Conservation (phyloP, 1,140 invertebrate genomes). For the Arctopsyche grandis region DNA sequence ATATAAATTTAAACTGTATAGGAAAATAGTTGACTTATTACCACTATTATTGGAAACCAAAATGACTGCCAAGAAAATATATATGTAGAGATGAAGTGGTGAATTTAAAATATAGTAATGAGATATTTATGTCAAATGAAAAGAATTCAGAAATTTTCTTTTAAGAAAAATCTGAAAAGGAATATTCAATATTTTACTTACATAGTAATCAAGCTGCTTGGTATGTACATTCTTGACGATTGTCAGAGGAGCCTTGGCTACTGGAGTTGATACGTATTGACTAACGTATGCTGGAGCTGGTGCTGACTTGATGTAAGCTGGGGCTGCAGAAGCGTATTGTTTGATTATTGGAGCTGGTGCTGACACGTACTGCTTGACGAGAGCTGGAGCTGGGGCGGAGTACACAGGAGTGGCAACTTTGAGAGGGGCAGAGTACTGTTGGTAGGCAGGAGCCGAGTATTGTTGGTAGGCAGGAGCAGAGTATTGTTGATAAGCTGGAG, state of each 20-base stretch:
- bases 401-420: neutral
- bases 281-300: slow-evolving; percentile 28
- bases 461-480: neutral
- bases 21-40: too few species aligned
- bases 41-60: too few species aligned
- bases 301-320: slow-evolving; percentile 39
- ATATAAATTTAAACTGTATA: too few species aligned
- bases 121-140: too few species aligned
- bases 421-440: slow-evolving; percentile 12
- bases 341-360: slow-evolving; percentile 47
- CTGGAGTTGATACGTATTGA: slow-evolving; percentile 51
- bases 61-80: too few species aligned
- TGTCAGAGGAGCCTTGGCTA: slow-evolving; percentile 57
- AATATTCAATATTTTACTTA: slow-evolving; percentile 58
- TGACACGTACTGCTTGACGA: slow-evolving; percentile 37
- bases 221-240: slow-evolving; percentile 67
- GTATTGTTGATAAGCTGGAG: slow-evolving; percentile 24
- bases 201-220: slow-evolving; percentile 70
- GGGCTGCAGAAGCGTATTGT: slow-evolving; percentile 47
- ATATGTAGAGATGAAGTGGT: too few species aligned
- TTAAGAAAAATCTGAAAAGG: too few species aligned
- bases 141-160: too few species aligned
- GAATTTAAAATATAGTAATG: too few species aligned
- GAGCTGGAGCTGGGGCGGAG: slow-evolving; percentile 39
- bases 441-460: slow-evolving; percentile 19